These are phyloP conservation scores for Mimumesa dahlbomi DNA, from an alignment of 2,888 invertebrate species.

Conservation along the genomic window DNA sequence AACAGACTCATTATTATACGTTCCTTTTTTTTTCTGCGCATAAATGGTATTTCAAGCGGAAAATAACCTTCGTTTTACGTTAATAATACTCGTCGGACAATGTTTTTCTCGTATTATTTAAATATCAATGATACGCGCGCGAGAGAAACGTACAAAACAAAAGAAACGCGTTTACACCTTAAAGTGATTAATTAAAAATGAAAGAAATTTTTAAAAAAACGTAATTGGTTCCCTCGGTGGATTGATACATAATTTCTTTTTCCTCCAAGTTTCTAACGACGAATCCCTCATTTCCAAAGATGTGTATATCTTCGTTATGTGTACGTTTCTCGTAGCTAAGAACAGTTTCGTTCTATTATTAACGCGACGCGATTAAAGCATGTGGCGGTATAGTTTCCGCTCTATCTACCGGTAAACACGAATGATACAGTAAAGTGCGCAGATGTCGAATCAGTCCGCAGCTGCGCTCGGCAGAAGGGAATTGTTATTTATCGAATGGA, in stretches of 20 bases:
- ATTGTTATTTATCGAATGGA: conserved; percentile 38
- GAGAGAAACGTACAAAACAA: too few relatives aligned
- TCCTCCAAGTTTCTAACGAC: not conserved
- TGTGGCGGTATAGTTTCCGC: conserved; percentile 31
- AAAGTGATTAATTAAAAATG: too few relatives aligned
- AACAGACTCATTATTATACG: too few relatives aligned
- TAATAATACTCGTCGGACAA: too few relatives aligned
- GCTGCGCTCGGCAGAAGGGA: conserved; percentile 27
- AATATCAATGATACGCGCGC: too few relatives aligned
- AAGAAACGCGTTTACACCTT: too few relatives aligned
- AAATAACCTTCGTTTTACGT: too few relatives aligned
- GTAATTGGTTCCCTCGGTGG: too few relatives aligned
- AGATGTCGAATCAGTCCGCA: conserved; percentile 38
- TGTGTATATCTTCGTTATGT: not conserved
- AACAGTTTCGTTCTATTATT: conserved; percentile 33
- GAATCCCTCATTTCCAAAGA: conserved; percentile 2
- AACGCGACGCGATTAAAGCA: conserved; percentile 24
- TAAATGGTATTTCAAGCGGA: too few relatives aligned
- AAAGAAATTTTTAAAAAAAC: too few relatives aligned
- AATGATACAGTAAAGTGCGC: conserved; percentile 28
- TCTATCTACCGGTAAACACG: conserved; percentile 32
- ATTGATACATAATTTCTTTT: not conserved
- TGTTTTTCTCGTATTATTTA: too few relatives aligned
- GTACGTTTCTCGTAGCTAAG: conserved; percentile 20
- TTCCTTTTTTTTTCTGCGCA: too few relatives aligned